These are phyloP conservation scores for Cheilosia pagana DNA, from an alignment of 2,888 invertebrate species.

Conservation along the genomic window DNA sequence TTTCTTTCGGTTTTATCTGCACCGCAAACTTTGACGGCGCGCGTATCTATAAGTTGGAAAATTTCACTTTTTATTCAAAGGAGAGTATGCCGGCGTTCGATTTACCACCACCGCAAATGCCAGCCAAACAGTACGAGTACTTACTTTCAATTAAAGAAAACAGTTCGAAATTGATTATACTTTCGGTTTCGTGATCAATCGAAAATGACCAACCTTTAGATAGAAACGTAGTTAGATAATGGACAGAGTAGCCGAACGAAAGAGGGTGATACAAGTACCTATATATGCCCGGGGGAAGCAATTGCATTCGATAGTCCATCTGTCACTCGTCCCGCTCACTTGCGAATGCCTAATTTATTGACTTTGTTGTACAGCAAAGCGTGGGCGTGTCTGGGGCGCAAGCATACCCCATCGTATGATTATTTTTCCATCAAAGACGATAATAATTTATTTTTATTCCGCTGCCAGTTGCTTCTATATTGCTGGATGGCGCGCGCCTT, in stretches of 20 bases:
- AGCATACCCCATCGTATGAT: constrained; percentile 15
- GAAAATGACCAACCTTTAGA: constrained; percentile 45
- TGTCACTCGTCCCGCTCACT: constrained; percentile 28
- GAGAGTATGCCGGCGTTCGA: constrained; percentile 28
- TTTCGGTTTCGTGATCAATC: constrained; percentile 66
- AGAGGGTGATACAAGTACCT: constrained; percentile 7
- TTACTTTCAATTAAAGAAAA: constrained; percentile 48
- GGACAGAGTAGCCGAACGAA: constrained; percentile 31
- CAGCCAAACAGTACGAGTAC: too few relatives aligned
- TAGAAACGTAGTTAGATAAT: constrained; percentile 11
- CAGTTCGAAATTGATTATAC: constrained; percentile 49
- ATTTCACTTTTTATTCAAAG: constrained; percentile 62
- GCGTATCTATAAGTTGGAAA: constrained; percentile 40
- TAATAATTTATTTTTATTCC: constrained; percentile 58
- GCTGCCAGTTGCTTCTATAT: constrained; percentile 42
- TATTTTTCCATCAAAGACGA: constrained; percentile 46
- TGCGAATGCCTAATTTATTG: constrained; percentile 54
- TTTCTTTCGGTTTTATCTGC: constrained; percentile 1
- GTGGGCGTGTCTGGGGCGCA: constrained; percentile 54
- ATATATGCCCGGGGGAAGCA: constrained; percentile 37
- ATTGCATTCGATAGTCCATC: constrained; percentile 5
- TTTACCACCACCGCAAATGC: constrained; percentile 19
- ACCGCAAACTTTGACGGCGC: constrained; percentile 19
- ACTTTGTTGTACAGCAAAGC: constrained; percentile 23
- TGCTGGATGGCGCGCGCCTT: constrained; percentile 24